These are phyloP conservation scores for Calephelis virginiensis DNA, from an alignment of 1,140 invertebrate genomes.

Conservation along the genomic window DNA sequence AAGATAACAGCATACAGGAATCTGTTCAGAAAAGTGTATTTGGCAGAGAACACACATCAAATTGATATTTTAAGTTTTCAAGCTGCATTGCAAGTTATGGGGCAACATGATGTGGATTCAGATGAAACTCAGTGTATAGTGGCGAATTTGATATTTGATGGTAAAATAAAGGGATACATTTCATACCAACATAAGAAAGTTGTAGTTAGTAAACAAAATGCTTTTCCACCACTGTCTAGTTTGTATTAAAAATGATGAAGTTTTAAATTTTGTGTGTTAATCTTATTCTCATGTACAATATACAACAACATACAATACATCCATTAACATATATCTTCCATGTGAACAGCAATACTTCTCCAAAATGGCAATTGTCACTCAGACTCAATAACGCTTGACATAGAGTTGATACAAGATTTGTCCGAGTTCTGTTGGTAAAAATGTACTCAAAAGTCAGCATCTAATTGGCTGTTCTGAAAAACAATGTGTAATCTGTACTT, in stretches of 20 bases:
- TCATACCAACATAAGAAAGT: slow-evolving; percentile 98
- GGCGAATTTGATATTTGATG: slow-evolving; percentile 97
- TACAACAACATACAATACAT: neutral
- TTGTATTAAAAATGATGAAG: slow-evolving; percentile 56
- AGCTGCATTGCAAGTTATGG: slow-evolving; percentile 87
- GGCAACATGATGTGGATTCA: slow-evolving; percentile 91
- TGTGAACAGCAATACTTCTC: no score
- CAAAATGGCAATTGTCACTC: no score
- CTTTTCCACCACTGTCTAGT: slow-evolving; percentile 89
- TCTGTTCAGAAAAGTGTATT: slow-evolving; percentile 96
- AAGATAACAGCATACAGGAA: slow-evolving; percentile 97
- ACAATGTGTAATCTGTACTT: no score
- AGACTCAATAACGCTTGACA: no score
- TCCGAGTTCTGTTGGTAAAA: no score
- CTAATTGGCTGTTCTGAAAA: no score
- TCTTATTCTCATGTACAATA: slow-evolving; percentile 11
- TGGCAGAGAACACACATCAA: slow-evolving; percentile 93
- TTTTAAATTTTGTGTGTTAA: neutral
- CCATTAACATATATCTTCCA: neutral
- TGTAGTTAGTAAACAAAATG: slow-evolving; percentile 97
- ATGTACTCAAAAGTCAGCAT: no score
- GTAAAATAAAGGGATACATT: slow-evolving; percentile 97
- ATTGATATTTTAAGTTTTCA: slow-evolving; percentile 92
- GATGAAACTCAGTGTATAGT: slow-evolving; percentile 98
- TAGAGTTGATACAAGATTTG: no score